Evolutionary conservation across 1,140 invertebrate species (phyloP), one percentile per base, ranked within the genome.

Genomic region (Drosophila orosa): DNA sequence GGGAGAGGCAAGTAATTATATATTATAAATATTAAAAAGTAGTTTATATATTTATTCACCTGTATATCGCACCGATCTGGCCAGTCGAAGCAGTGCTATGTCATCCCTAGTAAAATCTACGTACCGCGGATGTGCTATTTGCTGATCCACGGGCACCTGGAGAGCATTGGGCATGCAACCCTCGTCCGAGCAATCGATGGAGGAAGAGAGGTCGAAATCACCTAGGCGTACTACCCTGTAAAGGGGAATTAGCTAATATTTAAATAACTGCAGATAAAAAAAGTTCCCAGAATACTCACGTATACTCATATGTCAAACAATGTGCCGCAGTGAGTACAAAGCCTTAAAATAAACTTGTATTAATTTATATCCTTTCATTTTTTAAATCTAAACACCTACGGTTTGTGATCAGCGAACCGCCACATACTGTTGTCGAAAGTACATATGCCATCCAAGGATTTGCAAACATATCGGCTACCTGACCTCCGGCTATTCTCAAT

Each of bases 391-490:
- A 1, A 8, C 15, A 24, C 40, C 5, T 44, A 44, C 42, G 42
- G 0, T 44, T 44, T 15, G 42, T 44, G 19, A 44, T 44, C 13
- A 44, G 22, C 13, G 42, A 44, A 8, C 42, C 42, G 1, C 42
- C 19, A 15, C 42, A 44, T 10, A 6, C 19, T 44, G 2, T 0
- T 13, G 1, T 7, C 2, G 19, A 13, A 10, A 0, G 1, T 7
- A 44, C 13, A 44, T 44, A 44, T 3, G 13, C 22, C 42, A 45
- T 45, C 42, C 42, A 45, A 15, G 42, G 42, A 45, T 45, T 45
- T 5, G 5, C 42, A 15, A 45, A 45, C 42, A 45, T 45, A 45
- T 45, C 42, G 22, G 42, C 42, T 13, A 24, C 42, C 6, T 24
- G 13, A 15, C 42, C 42, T 3, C 22, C 12, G 3, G 7, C 5